Conservation (phyloP, 1,140 invertebrate genomes). For the Andrena cerasifolii region DNA sequence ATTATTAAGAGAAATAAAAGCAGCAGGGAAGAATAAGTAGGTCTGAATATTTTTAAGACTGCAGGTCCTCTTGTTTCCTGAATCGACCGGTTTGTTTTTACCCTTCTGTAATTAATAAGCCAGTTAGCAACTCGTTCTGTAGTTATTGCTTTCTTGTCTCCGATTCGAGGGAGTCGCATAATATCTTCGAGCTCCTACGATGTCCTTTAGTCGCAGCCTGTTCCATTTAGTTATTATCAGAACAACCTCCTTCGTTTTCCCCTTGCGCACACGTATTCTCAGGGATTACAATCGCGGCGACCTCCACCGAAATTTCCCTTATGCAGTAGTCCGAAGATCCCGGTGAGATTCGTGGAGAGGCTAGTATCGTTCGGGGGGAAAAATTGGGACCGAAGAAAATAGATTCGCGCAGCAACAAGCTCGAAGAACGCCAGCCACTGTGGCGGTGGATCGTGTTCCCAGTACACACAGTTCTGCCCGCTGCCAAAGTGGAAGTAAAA, state of each 20-base stretch:
- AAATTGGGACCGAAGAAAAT: neutral
- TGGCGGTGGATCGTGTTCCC: conserved; percentile 7
- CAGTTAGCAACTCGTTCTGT: neutral
- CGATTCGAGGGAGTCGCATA: neutral
- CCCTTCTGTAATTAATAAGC: neutral
- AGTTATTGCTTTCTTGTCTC: neutral
- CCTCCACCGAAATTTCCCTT: neutral
- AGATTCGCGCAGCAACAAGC: conserved; percentile 7
- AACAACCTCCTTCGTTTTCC: neutral
- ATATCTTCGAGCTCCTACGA: neutral
- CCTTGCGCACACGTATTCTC: neutral
- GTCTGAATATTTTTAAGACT: neutral
- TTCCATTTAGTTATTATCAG: neutral
- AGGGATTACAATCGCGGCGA: conserved; percentile 1
- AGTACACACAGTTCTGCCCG: neutral
- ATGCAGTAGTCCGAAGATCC: neutral
- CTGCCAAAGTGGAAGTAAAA: conserved; percentile 36
- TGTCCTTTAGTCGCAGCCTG: too few relatives aligned
- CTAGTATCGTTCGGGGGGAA: neutral
- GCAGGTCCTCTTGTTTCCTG: neutral
- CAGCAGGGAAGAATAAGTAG: neutral
- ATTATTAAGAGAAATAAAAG: neutral
- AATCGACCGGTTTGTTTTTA: neutral
- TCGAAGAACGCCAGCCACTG: neutral
- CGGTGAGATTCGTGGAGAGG: neutral